phyloP scores from a whole-genome alignment of 2,113 vertebrate species.

The Saccopteryx bilineata region DNA sequence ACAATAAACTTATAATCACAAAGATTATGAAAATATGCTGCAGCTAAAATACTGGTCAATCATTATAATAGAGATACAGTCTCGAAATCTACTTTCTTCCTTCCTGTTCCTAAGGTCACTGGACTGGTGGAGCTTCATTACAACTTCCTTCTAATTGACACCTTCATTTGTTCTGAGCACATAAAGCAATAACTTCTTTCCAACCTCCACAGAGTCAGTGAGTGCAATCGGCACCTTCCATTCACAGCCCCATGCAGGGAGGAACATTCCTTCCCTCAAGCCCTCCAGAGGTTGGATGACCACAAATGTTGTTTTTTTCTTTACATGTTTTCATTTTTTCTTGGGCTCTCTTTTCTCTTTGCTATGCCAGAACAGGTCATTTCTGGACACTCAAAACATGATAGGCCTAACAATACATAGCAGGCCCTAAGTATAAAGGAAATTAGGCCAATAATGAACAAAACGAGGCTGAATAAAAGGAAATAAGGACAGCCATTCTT shows the following conservation, averaged over 20 bases:
- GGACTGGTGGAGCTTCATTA: neutral
- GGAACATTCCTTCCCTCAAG: neutral
- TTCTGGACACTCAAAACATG: constrained; percentile 1
- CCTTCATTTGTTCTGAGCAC: neutral
- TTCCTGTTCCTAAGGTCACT: neutral
- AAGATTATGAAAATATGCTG: neutral
- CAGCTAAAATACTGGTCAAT: neutral
- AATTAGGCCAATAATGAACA: constrained; percentile 52
- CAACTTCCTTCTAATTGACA: neutral
- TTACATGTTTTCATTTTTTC: neutral
- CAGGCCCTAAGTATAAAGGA: constrained; percentile 17
- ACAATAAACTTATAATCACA: neutral
- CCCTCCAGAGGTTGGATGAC: neutral
- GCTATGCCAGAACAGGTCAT: neutral
- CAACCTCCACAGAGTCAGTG: neutral
- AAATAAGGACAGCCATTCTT: constrained; percentile 37
- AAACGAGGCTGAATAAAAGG: constrained; percentile 39
- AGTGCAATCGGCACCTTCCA: too few species aligned
- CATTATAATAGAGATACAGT: neutral
- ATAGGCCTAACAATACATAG: neutral
- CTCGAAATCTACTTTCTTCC: constrained; percentile 16
- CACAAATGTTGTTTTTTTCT: neutral
- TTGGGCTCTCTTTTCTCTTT: constrained; percentile 5
- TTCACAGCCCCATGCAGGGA: neutral
- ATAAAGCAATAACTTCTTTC: neutral